Evolutionary conservation across 2,113 vertebrate genomes (phyloP).

Genomic region (Calyptomena viridis): DNA sequence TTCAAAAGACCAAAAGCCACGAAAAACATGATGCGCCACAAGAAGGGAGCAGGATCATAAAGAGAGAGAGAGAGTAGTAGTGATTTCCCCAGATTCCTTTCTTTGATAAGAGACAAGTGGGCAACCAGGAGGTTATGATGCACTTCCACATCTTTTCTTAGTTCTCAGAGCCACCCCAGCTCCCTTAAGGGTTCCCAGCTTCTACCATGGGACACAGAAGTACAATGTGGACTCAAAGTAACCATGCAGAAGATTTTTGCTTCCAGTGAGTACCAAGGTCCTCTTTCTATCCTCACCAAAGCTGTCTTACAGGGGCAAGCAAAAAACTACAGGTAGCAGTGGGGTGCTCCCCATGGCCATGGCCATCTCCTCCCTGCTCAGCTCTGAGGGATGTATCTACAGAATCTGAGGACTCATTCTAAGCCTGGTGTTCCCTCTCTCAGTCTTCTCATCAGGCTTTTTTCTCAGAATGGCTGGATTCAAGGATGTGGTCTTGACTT

Average conservation of each 20-base stretch:
- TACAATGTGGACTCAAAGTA: neutral
- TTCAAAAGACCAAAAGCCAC: slow-evolving; percentile 62
- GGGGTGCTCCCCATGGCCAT: accelerated
- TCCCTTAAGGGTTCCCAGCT: neutral
- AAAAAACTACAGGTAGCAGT: neutral
- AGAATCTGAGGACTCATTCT: neutral
- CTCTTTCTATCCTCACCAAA: neutral
- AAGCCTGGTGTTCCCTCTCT: neutral
- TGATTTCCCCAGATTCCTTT: neutral
- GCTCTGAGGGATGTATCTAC: neutral
- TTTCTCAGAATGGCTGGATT: neutral
- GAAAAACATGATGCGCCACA: slow-evolving; percentile 18
- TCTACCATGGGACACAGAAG: neutral
- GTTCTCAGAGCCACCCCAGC: neutral
- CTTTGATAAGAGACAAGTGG: neutral
- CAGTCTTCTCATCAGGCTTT: neutral
- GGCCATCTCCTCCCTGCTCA: neutral
- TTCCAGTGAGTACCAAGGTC: too few species aligned
- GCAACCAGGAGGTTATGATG: neutral
- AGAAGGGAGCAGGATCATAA: slow-evolving; percentile 23
- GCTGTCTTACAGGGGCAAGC: neutral
- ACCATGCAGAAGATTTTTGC: neutral
- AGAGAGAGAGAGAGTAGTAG: neutral
- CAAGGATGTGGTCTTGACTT: neutral
- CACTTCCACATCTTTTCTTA: neutral